Evolutionary conservation across 2,113 vertebrate species (phyloP).

Genomic region (Damaliscus lunatus): DNA sequence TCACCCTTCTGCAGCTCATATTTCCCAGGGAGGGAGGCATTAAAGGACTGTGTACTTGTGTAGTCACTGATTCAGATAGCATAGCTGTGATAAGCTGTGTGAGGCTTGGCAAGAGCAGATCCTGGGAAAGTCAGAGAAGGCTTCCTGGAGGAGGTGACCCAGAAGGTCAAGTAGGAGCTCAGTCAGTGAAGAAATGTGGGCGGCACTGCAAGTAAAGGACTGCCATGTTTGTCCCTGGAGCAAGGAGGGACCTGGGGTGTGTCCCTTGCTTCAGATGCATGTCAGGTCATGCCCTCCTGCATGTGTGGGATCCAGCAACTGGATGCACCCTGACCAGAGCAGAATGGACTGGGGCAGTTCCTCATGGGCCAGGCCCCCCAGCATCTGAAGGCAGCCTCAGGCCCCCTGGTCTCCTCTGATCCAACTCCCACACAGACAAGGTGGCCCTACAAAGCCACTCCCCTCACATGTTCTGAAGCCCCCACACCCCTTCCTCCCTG

Average conservation of each 20-base stretch:
- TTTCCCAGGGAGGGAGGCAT: not conserved
- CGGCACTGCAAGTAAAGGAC: not conserved
- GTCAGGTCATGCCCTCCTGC: not conserved
- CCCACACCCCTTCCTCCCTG: not conserved
- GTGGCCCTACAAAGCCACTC: rapidly evolving
- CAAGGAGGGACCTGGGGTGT: not conserved
- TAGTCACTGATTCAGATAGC: not conserved
- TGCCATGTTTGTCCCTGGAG: not conserved
- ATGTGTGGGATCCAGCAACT: not conserved
- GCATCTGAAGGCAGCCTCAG: not conserved
- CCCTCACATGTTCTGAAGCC: not conserved
- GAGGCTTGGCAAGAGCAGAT: too few relatives aligned
- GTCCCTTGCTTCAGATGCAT: not conserved
- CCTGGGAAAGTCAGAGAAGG: not conserved
- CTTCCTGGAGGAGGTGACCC: not conserved
- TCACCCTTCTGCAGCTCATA: not conserved
- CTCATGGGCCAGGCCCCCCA: too few relatives aligned
- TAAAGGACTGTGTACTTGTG: not conserved
- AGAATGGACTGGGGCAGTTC: not conserved
- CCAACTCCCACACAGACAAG: not conserved
- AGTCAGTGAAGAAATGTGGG: not conserved
- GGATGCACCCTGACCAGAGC: not conserved
- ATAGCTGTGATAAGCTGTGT: not conserved
- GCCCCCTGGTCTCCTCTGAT: not conserved
- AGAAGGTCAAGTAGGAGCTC: not conserved